Evolutionary conservation across 2,113 vertebrate species (phyloP), one percentile per base, ranked within the genome.

Genomic region (Tragelaphus imberbis): DNA sequence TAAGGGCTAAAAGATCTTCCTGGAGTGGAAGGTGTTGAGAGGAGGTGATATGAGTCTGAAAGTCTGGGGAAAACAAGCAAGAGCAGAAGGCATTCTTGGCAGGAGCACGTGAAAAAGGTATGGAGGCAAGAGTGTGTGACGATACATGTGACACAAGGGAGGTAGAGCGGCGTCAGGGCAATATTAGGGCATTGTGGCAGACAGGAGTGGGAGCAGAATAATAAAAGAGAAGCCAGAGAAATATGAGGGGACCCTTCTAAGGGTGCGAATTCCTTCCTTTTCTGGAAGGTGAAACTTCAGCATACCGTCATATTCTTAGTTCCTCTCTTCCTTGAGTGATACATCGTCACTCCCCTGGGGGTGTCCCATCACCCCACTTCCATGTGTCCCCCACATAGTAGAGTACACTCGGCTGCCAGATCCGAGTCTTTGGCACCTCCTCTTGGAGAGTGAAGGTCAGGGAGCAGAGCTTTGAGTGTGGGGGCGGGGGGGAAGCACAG

Each of bases 351-450:
- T 25, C 16, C 65, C 40, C 2, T 1, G 15, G 47, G 23, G 36
- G 49, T 55, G 77, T 3, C 80, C 28, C 27, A 7, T 68, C 27
- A 5, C 63, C 30, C 33, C 16, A 49, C 47, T 12, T 27, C 23
- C 7, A 7, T 30, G 49, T 14, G 0, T 11, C 9, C n/a, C 44
- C 56, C 27, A n/a, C n/a, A n/a, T n/a, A n/a, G n/a, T n/a, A n/a
- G n/a, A n/a, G n/a, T n/a, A n/a, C n/a, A 36, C 51, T 75, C 3
- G 6, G 71, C 27, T 16, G 3, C 16, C 19, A 6, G 15, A 53
- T 12, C 21, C 4, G 14, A 8, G 27, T 0, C 2, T 3, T 23
- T 75, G 85, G 30, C 36, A 6, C 4, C 47, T 47, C 36, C 33
- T 47, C 21, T 15, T 6, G 7, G 79, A 13, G 12, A 40, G 30